A percentile compares a stretch with the other conserved stretches of the same genome.
phyloP scores from a whole-genome alignment of 2,113 vertebrate species.

The Sylvia atricapilla region DNA sequence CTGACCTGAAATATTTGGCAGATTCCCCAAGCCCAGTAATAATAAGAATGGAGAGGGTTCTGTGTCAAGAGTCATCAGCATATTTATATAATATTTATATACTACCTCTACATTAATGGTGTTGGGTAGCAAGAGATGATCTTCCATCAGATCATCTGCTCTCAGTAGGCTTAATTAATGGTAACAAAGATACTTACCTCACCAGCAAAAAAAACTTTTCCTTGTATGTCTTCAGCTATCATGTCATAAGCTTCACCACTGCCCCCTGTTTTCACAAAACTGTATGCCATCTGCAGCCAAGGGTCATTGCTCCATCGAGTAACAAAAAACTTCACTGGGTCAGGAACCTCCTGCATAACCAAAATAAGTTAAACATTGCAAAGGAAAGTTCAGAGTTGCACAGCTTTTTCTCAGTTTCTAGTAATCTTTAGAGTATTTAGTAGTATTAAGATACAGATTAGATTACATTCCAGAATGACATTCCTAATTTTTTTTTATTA shows the following conservation, averaged over 20 bases:
- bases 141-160: neutral
- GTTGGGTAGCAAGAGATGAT: neutral
- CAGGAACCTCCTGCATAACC: constrained; percentile 85
- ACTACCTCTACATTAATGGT: neutral
- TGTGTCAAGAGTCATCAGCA: neutral
- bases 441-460: neutral
- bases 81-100: neutral
- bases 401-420: neutral
- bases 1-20: neutral
- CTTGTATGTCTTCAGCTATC: constrained; percentile 92
- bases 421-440: neutral
- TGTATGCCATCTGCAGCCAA: constrained; percentile 98
- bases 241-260: constrained; percentile 95
- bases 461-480: neutral
- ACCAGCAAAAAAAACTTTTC: constrained; percentile 92
- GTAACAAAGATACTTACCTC: constrained; percentile 77
- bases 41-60: neutral
- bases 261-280: constrained; percentile 94
- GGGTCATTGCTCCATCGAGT: constrained; percentile 89
- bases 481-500: neutral
- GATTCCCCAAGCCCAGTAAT: neutral
- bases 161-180: neutral
- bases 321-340: constrained; percentile 87
- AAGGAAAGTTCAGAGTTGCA: neutral
- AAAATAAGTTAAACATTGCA: neutral